Percentiles rank a stretch among this genome's conserved stretches.
These are phyloP conservation scores for Bos javanicus DNA, from an alignment of 2,113 vertebrate species.

Conservation along the genomic window DNA sequence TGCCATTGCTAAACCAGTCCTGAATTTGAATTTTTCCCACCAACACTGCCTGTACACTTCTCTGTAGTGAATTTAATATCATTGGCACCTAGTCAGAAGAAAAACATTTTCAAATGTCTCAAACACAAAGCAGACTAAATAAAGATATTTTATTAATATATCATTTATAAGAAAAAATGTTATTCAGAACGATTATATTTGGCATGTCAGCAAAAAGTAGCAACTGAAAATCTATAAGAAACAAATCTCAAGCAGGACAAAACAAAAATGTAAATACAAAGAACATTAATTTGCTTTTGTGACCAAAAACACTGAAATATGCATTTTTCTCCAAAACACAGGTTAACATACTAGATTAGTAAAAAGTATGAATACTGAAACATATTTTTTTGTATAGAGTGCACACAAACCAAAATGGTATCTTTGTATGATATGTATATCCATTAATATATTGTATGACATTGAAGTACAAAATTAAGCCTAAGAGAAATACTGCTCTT, in stretches of 20 bases:
- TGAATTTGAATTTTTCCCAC: slow-evolving; percentile 99
- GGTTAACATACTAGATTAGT: neutral
- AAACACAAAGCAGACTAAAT: neutral
- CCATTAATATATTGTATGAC: neutral
- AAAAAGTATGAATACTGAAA: neutral
- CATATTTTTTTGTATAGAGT: neutral
- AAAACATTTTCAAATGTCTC: slow-evolving; percentile 27
- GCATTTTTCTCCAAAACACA: neutral
- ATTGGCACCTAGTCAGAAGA: slow-evolving; percentile 90
- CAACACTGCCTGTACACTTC: slow-evolving; percentile 97
- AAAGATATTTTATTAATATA: neutral
- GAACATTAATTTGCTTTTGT: neutral
- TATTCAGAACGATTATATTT: neutral
- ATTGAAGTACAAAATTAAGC: neutral
- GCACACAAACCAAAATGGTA: neutral
- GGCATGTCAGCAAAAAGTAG: neutral
- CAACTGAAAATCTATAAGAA: neutral
- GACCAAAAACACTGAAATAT: neutral
- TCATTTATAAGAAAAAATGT: neutral
- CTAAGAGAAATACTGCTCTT: neutral
- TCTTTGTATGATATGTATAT: neutral
- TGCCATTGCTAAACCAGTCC: slow-evolving; percentile 99
- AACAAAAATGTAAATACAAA: neutral
- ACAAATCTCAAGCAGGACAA: neutral
- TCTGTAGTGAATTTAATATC: slow-evolving; percentile 96